Conservation (phyloP, 2,797 vertebrate species). For the Gadopsis bispinosus region DNA sequence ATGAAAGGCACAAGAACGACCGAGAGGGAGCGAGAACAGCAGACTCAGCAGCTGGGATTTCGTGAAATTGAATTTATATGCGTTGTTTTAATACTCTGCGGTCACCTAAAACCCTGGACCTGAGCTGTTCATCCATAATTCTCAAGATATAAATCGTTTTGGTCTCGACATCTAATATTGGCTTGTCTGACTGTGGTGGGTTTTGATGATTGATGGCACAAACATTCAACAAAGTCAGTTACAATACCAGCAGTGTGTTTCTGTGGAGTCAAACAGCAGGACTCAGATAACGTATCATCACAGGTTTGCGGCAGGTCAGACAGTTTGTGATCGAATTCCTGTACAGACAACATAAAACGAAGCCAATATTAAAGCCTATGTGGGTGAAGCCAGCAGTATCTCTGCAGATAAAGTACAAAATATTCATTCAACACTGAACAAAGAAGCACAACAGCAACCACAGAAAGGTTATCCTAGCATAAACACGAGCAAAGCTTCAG, state of each 20-base stretch:
- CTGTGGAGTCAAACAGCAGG: constrained; percentile 34
- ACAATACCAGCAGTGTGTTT: constrained; percentile 48
- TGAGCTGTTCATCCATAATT: constrained; percentile 65
- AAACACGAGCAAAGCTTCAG: constrained; percentile 18
- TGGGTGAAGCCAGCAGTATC: background rate
- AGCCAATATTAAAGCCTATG: background rate
- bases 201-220: constrained; percentile 75
- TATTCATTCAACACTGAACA: background rate
- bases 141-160: constrained; percentile 64
- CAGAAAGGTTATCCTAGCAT: constrained; percentile 7
- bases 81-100: constrained; percentile 73
- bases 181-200: constrained; percentile 65
- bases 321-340: constrained; percentile 25
- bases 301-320: constrained; percentile 37
- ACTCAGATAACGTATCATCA: constrained; percentile 43
- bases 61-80: constrained; percentile 64
- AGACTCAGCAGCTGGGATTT: constrained; percentile 68
- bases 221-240: constrained; percentile 61
- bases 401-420: background rate
- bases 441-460: background rate
- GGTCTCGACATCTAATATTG: constrained; percentile 68
- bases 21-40: constrained; percentile 43
- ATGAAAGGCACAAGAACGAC: constrained; percentile 31
- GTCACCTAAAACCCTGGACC: constrained; percentile 68
- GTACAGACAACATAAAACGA: constrained; percentile 2